These are phyloP conservation scores for Linnaemya tessellans DNA, from an alignment of 2,888 invertebrate genomes.

Conservation along the genomic window DNA sequence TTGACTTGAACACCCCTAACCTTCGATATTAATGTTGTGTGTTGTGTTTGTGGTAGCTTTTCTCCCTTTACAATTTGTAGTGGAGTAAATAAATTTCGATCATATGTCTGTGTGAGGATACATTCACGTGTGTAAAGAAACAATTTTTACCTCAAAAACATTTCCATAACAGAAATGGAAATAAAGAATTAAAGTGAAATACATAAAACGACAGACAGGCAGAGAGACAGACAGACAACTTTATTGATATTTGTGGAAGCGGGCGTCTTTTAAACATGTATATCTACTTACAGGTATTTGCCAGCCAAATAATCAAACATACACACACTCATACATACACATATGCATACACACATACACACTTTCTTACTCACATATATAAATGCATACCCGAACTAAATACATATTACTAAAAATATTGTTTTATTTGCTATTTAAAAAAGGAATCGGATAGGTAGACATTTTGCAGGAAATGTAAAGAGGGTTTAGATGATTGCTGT, in stretches of 20 bases:
- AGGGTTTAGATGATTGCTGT: not conserved
- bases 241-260: constrained; percentile 34
- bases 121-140: not conserved
- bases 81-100: constrained; percentile 27
- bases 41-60: not conserved
- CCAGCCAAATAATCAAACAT: constrained; percentile 32
- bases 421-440: not conserved
- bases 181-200: not conserved
- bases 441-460: not conserved
- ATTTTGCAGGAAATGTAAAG: not conserved
- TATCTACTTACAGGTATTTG: constrained; percentile 59
- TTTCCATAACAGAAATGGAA: constrained; percentile 18
- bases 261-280: constrained; percentile 54
- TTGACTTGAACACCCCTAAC: constrained; percentile 37
- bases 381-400: not conserved
- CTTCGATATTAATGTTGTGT: constrained; percentile 17
- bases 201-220: too few species aligned
- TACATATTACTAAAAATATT: not conserved
- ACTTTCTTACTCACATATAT: not conserved
- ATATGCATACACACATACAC: too few species aligned
- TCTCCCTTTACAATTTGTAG: not conserved
- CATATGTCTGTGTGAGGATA: not conserved
- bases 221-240: not conserved
- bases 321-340: not conserved
- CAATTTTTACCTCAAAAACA: constrained; percentile 22